Evolutionary conservation across 1,140 invertebrate genomes (phyloP), one percentile per base, ranked within the genome.

Genomic region (Rhagoletis zephyria): DNA sequence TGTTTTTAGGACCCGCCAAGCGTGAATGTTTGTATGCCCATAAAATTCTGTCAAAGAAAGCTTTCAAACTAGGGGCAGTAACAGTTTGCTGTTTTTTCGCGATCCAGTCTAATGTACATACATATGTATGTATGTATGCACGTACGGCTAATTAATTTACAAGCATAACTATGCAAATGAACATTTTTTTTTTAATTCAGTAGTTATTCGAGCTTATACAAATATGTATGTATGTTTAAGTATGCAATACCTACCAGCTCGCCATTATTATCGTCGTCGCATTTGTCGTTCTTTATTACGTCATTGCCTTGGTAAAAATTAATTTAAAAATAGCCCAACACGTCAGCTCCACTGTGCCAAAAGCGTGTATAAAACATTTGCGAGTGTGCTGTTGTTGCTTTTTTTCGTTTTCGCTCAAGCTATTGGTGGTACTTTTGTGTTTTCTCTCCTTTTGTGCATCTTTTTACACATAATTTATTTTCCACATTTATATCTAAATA

Each of bases 241-340:
- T n/a, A n/a, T n/a, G n/a, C n/a, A n/a, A 77, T 77, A 51, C 14
- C 51, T 74, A 45, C 16, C 6, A 74, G 42, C 4, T 67, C 64
- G 64, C 16, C 64, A 10, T 67, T 3, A 30, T 30, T 67, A 10
- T 67, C 30, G 64, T 40, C 64, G 30, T 67, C 30, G 64, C 40
- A 1, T 14, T 74, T 12, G 10, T 74, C 12, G 70, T 45, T 19
- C 9, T 63, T 59, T 65, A 91, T 91, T 91, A 89, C 90, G 90
- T 91, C 70, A 74, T 51, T 74, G 42, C 42, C 42, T 74, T 74
- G 70, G 70, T 48, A 48, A 48, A 74, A 45, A 91, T 89, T 89
- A 88, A 88, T 88, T 89, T 90, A 90, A 90, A 91, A 91, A 91
- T 91, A 91, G 88, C 89, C 65, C 89, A 91, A 91, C 90, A 90